phyloP scores from a whole-genome alignment of 1,140 invertebrate species.

The Pomacea maculata region DNA sequence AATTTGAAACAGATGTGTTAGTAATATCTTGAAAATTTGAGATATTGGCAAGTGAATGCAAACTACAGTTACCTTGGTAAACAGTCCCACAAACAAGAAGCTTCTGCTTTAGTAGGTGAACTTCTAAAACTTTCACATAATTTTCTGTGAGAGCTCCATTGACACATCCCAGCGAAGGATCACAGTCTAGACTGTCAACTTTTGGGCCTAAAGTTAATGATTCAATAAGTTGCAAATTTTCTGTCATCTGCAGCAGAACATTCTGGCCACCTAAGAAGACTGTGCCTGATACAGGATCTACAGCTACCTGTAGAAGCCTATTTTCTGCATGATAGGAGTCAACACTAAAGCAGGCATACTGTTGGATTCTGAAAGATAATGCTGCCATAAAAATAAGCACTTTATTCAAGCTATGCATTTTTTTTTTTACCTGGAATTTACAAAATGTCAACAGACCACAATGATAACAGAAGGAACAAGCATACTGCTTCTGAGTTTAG shows the following conservation, averaged over 20 bases:
- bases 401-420: too few species aligned
- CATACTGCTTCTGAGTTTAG: too few species aligned
- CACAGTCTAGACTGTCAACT: slow-evolving; percentile 26
- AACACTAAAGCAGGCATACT: neutral
- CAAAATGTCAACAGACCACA: too few species aligned
- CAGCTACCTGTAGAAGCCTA: neutral
- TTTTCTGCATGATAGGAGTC: neutral
- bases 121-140: slow-evolving; percentile 31
- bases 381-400: too few species aligned
- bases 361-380: too few species aligned
- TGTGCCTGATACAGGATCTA: slow-evolving; percentile 1
- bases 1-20: slow-evolving; percentile 17
- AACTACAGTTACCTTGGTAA: slow-evolving; percentile 29
- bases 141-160: slow-evolving; percentile 6
- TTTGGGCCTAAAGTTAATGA: slow-evolving; percentile 20
- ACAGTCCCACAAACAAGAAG: slow-evolving; percentile 38
- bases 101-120: slow-evolving; percentile 28
- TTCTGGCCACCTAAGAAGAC: slow-evolving; percentile 38
- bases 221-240: slow-evolving; percentile 20
- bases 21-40: slow-evolving; percentile 5
- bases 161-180: slow-evolving; percentile 10
- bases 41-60: slow-evolving; percentile 29
- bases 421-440: too few species aligned
- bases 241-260: slow-evolving; percentile 28
- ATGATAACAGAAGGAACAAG: too few species aligned